Percentiles rank a stretch among this genome's conserved stretches.
Conservation (phyloP, 2,797 vertebrate genomes). For the Peromyscus eremicus region DNA sequence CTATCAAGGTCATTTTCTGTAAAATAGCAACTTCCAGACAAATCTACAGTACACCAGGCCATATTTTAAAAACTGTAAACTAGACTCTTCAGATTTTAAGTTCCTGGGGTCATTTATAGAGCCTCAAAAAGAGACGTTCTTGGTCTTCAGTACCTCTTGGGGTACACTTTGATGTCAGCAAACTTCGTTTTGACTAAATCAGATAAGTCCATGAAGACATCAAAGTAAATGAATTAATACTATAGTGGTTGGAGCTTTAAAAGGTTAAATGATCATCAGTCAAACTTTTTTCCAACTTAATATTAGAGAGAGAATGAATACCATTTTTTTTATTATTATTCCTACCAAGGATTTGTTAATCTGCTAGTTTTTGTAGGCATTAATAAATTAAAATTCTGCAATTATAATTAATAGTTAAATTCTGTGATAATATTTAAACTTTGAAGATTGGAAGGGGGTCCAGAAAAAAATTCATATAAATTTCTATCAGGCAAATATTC, state of each 20-base stretch:
- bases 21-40: not conserved
- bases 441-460: not conserved
- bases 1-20: not conserved
- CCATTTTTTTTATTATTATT: not conserved
- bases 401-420: not conserved
- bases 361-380: not conserved
- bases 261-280: not conserved
- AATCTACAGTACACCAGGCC: not conserved
- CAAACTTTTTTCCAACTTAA: not conserved
- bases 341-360: not conserved
- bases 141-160: not conserved
- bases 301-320: not conserved
- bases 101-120: not conserved
- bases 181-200: not conserved
- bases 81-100: not conserved
- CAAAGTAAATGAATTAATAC: not conserved
- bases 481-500: not conserved
- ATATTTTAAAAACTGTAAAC: not conserved
- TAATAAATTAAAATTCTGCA: not conserved
- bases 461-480: not conserved
- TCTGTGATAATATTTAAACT: not conserved
- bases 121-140: not conserved
- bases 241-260: not conserved
- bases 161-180: not conserved
- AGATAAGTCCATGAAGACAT: not conserved